These are phyloP conservation scores for Nicator chloris DNA, from an alignment of 2,113 vertebrate species.

Conservation along the genomic window DNA sequence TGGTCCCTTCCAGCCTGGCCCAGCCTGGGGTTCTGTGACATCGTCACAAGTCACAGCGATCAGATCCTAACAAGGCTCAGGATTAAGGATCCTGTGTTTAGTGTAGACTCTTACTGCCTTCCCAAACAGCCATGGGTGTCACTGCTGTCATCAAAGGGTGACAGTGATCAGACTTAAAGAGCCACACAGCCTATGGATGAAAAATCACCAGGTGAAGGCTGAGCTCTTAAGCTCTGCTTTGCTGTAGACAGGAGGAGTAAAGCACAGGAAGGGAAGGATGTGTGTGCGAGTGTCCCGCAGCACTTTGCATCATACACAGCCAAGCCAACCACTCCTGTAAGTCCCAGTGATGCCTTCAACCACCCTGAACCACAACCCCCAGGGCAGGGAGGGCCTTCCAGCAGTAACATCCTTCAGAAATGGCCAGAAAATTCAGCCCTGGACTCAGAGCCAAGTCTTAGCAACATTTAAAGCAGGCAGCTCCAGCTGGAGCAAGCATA, in stretches of 20 bases:
- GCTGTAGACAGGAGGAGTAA: background rate
- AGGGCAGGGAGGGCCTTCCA: background rate
- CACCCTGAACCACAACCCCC: accelerated
- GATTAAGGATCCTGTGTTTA: background rate
- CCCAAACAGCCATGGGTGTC: background rate
- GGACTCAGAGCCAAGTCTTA: background rate
- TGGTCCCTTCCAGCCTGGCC: accelerated
- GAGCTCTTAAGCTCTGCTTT: background rate
- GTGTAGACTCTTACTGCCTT: background rate
- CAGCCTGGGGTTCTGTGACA: background rate
- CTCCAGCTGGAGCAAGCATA: background rate
- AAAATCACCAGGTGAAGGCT: background rate
- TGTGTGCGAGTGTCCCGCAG: background rate
- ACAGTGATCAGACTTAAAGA: accelerated
- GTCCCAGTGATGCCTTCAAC: background rate
- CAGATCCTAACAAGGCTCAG: background rate
- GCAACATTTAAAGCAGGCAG: background rate
- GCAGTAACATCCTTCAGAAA: background rate
- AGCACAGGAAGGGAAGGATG: background rate
- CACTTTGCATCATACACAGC: background rate
- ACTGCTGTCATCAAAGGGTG: background rate
- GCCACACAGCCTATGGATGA: accelerated
- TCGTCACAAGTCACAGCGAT: accelerated
- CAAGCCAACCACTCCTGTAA: background rate
- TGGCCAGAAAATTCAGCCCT: background rate